Percentiles rank a stretch among this genome's conserved stretches.
These are phyloP conservation scores for Drosophila funebris DNA, from an alignment of 1,140 invertebrate species.

Conservation along the genomic window DNA sequence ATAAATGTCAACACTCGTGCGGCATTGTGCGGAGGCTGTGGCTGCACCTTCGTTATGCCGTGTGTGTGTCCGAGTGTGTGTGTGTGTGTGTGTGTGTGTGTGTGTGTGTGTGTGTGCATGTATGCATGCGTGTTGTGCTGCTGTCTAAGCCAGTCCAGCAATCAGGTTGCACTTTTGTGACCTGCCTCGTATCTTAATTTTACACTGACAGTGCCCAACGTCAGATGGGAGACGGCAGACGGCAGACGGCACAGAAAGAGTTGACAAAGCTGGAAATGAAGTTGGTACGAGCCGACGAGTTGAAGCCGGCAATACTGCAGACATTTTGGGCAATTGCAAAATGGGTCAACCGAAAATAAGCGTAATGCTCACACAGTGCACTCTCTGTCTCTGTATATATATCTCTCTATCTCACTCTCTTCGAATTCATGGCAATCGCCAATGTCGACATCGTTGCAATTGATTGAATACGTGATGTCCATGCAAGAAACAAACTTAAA, in stretches of 20 bases:
- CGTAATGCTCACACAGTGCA: conserved; percentile 29
- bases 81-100: too few relatives aligned
- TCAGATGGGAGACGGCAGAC: neutral
- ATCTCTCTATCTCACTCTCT: conserved; percentile 1
- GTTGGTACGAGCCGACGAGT: conserved; percentile 11
- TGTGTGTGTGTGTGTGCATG: conserved; percentile 1
- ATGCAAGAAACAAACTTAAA: conserved; percentile 81
- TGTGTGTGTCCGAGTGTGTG: neutral
- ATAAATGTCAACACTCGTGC: conserved; percentile 79
- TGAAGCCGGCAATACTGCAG: conserved; percentile 42
- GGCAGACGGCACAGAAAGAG: conserved; percentile 51
- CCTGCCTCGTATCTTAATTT: conserved; percentile 72
- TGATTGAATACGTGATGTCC: conserved; percentile 81
- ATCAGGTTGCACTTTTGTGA: conserved; percentile 71
- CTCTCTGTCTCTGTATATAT: neutral
- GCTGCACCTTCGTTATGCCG: conserved; percentile 20
- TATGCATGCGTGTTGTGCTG: conserved; percentile 15
- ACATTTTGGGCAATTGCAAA: conserved; percentile 74
- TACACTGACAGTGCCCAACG: conserved; percentile 17
- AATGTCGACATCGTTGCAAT: conserved; percentile 68
- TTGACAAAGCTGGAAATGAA: conserved; percentile 36
- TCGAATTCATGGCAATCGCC: conserved; percentile 12
- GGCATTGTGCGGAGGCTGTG: conserved; percentile 38
- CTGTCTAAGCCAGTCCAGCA: conserved; percentile 75
- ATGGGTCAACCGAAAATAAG: conserved; percentile 78